phyloP scores from a whole-genome alignment of 2,113 vertebrate genomes.

The Prionailurus bengalensis region DNA sequence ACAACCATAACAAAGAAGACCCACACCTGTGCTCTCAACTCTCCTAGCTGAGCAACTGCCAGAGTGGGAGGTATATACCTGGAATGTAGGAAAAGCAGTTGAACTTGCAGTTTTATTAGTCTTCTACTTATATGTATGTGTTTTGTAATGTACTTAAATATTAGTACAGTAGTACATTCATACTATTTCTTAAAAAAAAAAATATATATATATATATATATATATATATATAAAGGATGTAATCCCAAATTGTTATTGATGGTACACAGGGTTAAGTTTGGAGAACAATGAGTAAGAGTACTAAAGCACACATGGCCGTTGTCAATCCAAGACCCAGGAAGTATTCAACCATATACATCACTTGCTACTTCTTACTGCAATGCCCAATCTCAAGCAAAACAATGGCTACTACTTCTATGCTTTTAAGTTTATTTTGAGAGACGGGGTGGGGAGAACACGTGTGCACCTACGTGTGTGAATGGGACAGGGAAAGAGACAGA shows the following conservation, averaged over 20 bases:
- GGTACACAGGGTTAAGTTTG: not conserved
- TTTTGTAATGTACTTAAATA: not conserved
- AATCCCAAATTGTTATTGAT: not conserved
- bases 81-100: not conserved
- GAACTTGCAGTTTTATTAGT: not conserved
- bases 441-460: no score
- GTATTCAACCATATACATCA: not conserved
- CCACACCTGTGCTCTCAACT: not conserved
- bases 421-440: not conserved
- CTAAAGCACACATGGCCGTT: not conserved
- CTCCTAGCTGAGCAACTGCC: not conserved
- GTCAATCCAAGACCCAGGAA: not conserved
- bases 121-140: not conserved
- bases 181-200: not conserved
- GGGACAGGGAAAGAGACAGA: no score
- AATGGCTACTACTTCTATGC: not conserved
- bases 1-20: not conserved
- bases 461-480: no score
- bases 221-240: not conserved
- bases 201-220: not conserved
- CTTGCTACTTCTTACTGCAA: not conserved
- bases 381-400: not conserved
- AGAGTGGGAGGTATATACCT: not conserved
- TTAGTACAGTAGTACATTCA: not conserved
- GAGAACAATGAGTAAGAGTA: not conserved